Evolutionary conservation across 2,888 invertebrate genomes (phyloP).

Genomic region (Chalcosyrphus nemorum): DNA sequence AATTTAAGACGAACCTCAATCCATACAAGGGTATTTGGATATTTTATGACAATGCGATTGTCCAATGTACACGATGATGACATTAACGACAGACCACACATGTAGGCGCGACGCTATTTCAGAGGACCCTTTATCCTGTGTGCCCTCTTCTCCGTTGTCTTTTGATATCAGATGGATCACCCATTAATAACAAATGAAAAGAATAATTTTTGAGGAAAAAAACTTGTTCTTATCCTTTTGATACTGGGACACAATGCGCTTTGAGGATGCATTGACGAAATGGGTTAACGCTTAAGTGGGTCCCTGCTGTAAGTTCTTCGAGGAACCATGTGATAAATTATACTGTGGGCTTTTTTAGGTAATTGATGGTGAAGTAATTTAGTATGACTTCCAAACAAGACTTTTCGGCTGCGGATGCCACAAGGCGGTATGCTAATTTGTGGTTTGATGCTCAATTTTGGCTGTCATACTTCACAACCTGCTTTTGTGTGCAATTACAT

Average conservation of each 20-base stretch:
- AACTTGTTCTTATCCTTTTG: constrained; percentile 37
- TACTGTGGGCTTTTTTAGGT: constrained; percentile 27
- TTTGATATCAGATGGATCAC: constrained; percentile 33
- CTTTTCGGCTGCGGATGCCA: neutral
- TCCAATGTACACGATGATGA: constrained; percentile 42
- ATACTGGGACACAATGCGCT: neutral
- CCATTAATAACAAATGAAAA: constrained; percentile 62
- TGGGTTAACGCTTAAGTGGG: constrained; percentile 43
- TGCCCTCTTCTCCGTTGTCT: neutral
- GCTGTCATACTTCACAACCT: constrained; percentile 36
- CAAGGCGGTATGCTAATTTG: constrained; percentile 9
- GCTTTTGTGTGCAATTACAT: neutral
- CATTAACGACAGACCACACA: constrained; percentile 59
- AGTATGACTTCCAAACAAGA: constrained; percentile 22
- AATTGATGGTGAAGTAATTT: constrained; percentile 45
- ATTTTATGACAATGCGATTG: constrained; percentile 48
- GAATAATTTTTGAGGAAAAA: constrained; percentile 19
- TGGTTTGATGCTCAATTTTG: constrained; percentile 11
- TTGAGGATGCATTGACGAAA: constrained; percentile 27
- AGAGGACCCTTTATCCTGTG: constrained; percentile 51
- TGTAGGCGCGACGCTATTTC: constrained; percentile 26
- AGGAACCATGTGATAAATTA: constrained; percentile 33
- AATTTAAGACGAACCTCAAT: constrained; percentile 17
- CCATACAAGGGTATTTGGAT: neutral
- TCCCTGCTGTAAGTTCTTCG: constrained; percentile 22